Evolutionary conservation across 2,888 invertebrate species (phyloP).

Genomic region (Nephrotoma guestfalica): DNA sequence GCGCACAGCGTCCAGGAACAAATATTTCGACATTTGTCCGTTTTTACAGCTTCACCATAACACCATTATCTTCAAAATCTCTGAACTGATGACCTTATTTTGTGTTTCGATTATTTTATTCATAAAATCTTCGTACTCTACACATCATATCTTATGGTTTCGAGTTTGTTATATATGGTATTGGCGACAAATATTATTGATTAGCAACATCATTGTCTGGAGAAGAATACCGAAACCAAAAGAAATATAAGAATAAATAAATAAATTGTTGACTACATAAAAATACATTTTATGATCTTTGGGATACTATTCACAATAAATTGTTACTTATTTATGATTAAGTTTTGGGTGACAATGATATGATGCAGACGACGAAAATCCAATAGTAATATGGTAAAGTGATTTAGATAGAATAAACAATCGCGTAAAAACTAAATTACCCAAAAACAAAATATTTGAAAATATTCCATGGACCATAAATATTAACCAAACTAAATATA

Average conservation of each 20-base stretch:
- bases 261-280: background rate
- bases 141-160: background rate
- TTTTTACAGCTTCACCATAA: background rate
- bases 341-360: background rate
- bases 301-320: background rate
- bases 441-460: too few species aligned
- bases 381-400: too few species aligned
- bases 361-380: background rate
- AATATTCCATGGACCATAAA: too few species aligned
- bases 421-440: too few species aligned
- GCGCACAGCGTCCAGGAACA: too few species aligned
- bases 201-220: background rate
- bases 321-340: background rate
- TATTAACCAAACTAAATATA: too few species aligned
- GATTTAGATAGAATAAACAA: too few species aligned
- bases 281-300: background rate
- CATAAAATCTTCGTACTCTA: background rate
- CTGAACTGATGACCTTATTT: background rate
- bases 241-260: background rate
- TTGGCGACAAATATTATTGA: background rate
- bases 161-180: background rate
- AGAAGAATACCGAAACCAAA: background rate
- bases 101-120: background rate
- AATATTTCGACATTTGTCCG: too few species aligned
- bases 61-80: background rate